Evolutionary conservation across 2,888 invertebrate species (phyloP).

Genomic region (Megastigmus dorsalis): DNA sequence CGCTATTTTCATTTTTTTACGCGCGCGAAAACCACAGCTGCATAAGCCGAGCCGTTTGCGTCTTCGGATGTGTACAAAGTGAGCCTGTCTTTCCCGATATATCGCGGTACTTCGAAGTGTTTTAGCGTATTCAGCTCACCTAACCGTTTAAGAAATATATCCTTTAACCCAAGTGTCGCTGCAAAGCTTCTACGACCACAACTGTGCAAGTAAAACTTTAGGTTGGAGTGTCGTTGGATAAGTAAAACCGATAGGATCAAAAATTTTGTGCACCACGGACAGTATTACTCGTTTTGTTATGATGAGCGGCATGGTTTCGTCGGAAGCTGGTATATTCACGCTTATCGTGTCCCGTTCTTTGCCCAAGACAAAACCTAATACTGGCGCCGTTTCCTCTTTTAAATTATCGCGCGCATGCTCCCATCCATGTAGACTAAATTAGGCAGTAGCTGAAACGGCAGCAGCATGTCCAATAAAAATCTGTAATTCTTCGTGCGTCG

Average conservation of each 20-base stretch:
- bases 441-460: too few species aligned
- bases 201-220: background rate
- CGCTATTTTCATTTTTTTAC: background rate
- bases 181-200: constrained; percentile 1
- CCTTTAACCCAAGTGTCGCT: background rate
- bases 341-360: background rate
- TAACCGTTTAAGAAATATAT: background rate
- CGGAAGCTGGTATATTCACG: background rate
- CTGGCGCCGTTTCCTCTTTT: background rate
- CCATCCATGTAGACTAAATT: background rate
- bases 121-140: background rate
- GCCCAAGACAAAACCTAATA: background rate
- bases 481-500: too few species aligned
- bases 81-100: background rate
- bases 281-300: constrained; percentile 1
- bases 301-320: background rate
- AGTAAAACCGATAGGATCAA: constrained; percentile 16
- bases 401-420: background rate
- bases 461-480: too few species aligned
- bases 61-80: constrained; percentile 24
- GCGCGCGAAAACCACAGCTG: constrained; percentile 13
- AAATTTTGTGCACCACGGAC: constrained; percentile 5
- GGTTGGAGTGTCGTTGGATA: background rate
- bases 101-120: background rate
- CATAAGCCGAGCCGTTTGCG: constrained; percentile 33